These are phyloP conservation scores for Chrysochloris asiatica DNA, from an alignment of 2,113 vertebrate genomes.

Conservation along the genomic window DNA sequence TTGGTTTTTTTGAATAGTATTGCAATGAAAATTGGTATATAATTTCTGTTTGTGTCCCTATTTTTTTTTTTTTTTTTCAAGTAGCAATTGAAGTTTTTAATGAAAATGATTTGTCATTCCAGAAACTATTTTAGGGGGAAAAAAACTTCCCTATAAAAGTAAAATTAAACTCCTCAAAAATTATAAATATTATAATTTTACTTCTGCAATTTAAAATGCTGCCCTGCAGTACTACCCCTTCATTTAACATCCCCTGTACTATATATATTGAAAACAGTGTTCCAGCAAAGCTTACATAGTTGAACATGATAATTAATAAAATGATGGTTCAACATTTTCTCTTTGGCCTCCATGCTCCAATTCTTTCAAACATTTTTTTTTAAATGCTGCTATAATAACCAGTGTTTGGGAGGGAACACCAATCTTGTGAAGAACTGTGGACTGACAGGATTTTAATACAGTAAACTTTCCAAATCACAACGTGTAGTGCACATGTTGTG, in stretches of 20 bases:
- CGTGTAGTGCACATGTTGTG: constrained; percentile 76
- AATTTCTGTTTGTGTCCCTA: neutral
- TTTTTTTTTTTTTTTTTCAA: too few species aligned
- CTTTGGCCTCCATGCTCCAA: constrained; percentile 47
- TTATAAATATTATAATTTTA: constrained; percentile 88
- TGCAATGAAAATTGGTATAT: neutral
- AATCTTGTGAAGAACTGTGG: neutral
- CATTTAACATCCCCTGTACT: constrained; percentile 82
- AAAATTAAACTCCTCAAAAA: constrained; percentile 84
- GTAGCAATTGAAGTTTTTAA: constrained; percentile 89
- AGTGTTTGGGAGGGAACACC: constrained; percentile 74
- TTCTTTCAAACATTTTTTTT: constrained; percentile 27
- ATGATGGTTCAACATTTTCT: neutral
- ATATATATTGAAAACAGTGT: constrained; percentile 78
- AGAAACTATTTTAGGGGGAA: constrained; percentile 85
- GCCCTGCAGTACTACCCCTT: constrained; percentile 64
- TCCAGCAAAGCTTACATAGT: constrained; percentile 74
- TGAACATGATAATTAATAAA: constrained; percentile 52
- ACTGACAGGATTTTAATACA: constrained; percentile 62
- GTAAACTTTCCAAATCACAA: constrained; percentile 77
- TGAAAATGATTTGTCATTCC: constrained; percentile 83
- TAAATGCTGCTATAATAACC: constrained; percentile 71
- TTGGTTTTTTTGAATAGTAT: neutral
- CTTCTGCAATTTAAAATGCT: constrained; percentile 78
- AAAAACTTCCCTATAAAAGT: constrained; percentile 87